phyloP scores from a whole-genome alignment of 53 echinoderm and acorn worm species.

The Paracentrotus lividus region DNA sequence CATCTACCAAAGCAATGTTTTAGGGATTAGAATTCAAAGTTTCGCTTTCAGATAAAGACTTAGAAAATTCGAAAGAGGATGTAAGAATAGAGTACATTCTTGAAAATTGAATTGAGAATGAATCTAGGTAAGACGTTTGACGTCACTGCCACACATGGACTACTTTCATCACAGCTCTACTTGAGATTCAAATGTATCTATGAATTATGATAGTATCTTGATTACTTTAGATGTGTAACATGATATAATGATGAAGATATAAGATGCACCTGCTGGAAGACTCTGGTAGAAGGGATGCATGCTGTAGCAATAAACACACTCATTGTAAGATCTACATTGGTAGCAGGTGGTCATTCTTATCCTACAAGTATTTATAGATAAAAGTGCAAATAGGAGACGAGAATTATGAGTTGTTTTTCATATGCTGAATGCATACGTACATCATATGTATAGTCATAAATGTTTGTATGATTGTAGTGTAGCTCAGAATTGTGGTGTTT shows the following conservation, averaged over 20 bases:
- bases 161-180: background rate
- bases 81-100: background rate
- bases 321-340: background rate
- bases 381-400: constrained; percentile 1
- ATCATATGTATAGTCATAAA: background rate
- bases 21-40: too few species aligned
- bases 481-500: too few species aligned
- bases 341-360: constrained; percentile 48
- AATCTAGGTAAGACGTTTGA: background rate
- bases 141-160: constrained; percentile 10
- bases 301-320: constrained; percentile 45
- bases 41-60: too few species aligned
- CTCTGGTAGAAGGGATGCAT: background rate
- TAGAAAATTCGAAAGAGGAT: too few species aligned
- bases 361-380: constrained; percentile 30
- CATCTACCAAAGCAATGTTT: too few species aligned
- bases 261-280: background rate
- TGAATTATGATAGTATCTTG: constrained; percentile 7
- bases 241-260: constrained; percentile 2
- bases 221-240: constrained; percentile 7
- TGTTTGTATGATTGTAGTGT: background rate
- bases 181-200: background rate
- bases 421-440: background rate
- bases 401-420: background rate
- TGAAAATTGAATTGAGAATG: background rate